Conservation (phyloP, 2,888 invertebrate species). For the Rhogogaster chlorosoma region DNA sequence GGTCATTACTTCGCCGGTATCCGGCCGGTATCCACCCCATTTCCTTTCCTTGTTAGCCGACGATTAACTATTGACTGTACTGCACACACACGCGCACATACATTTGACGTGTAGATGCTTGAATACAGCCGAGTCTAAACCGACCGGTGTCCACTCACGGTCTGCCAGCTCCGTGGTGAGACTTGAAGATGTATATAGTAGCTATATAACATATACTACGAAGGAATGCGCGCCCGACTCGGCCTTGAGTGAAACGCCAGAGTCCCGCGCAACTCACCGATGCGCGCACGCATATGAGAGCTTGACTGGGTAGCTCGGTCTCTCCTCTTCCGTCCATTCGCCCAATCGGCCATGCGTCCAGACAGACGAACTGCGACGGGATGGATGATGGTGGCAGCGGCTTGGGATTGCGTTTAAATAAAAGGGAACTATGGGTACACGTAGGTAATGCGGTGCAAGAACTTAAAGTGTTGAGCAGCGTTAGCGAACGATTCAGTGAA, state of each 20-base stretch:
- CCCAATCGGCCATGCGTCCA: neutral
- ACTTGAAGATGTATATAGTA: slow-evolving; percentile 21
- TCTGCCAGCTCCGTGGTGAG: slow-evolving; percentile 30
- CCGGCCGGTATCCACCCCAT: slow-evolving; percentile 47
- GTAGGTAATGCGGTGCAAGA: slow-evolving; percentile 8
- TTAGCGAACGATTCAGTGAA: neutral
- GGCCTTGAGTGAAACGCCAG: slow-evolving; percentile 49
- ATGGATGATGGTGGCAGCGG: slow-evolving; percentile 14
- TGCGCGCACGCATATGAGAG: slow-evolving; percentile 38
- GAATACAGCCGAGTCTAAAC: slow-evolving; percentile 1
- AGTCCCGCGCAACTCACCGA: slow-evolving; percentile 47
- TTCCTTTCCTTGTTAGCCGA: slow-evolving; percentile 44
- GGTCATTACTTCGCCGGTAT: slow-evolving; percentile 48
- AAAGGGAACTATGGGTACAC: slow-evolving; percentile 2
- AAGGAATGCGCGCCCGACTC: slow-evolving; percentile 47
- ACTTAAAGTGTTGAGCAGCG: neutral
- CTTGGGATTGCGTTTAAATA: neutral
- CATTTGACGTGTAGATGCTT: neutral
- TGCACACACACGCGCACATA: neutral
- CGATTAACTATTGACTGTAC: slow-evolving; percentile 44
- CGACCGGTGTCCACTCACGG: slow-evolving; percentile 31
- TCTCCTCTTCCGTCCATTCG: slow-evolving; percentile 34
- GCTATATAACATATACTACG: slow-evolving; percentile 35
- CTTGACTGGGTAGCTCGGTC: slow-evolving; percentile 23
- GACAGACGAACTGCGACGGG: neutral